Evolutionary conservation across 1,140 invertebrate species (phyloP), one percentile per base, ranked within the genome.

Genomic region (Diploscapter pachys): DNA sequence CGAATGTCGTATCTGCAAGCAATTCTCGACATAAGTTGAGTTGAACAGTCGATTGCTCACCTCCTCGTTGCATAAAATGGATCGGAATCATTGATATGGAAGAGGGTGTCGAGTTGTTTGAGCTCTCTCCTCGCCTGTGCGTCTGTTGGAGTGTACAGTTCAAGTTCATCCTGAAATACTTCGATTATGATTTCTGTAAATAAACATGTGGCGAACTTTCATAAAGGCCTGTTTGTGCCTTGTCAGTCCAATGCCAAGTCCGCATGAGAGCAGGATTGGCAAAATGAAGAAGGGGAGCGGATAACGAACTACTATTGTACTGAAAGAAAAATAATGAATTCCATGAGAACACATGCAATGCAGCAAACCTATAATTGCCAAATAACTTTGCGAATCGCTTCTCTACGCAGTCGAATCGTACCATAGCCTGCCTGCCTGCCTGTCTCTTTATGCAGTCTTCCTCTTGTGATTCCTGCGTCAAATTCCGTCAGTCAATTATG

Each of bases 21-120:
- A 59, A 11, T 11, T 3, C n/a, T 52, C 56, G 49, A 49, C 6
- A 63, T 9, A 11, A 64, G 13, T 13, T 63, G 56, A 56, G 5
- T 74, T 66, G 13, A 72, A 71, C 11, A 61, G 54, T 8, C n/a
- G 48, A 54, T 5, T 73, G 69, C 75, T 55, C 51, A 83, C 83
- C 82, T 80, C 74, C 82, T 68, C 5, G 76, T 81, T n/a, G 82
- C 80, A 75, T 84, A 84, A 75, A 85, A 84, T 55, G 81, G 83
- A 71, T 85, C 83, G 8, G 78, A 80, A 74, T 84, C 82, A 71
- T 84, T 85, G 56, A 84, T 85, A 61, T 83, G 81, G 64, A 84
- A 84, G 6, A 84, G 70, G 13, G 50, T n/a, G 74, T 83, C 82
- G 11, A 84, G 72, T 76, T 84, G 79, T 50, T 61, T 52, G 6